Conservation (phyloP, 2,888 invertebrate species). For the Acheta domesticus region DNA sequence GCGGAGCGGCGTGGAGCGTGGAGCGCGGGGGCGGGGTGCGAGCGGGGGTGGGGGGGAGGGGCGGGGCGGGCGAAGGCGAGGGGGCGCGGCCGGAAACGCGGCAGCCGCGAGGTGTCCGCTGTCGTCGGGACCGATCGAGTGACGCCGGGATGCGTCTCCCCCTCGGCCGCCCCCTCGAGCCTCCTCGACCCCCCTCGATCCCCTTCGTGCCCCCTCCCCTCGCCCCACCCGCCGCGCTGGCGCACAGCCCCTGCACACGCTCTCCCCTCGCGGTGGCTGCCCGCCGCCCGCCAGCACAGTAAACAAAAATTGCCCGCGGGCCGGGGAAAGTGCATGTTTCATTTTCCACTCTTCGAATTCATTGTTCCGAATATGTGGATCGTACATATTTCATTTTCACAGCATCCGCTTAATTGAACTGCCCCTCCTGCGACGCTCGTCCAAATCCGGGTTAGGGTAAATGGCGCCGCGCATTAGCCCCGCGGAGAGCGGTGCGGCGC, state of each 20-base stretch:
- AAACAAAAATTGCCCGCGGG: neutral
- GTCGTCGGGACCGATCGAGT: neutral
- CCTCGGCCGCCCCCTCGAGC: neutral
- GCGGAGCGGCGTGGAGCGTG: neutral
- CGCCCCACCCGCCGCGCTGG: neutral
- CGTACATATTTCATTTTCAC: constrained; percentile 18
- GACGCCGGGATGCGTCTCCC: neutral
- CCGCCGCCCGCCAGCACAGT: neutral
- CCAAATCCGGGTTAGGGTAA: constrained; percentile 6
- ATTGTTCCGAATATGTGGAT: constrained; percentile 18
- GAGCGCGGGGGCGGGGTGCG: neutral
- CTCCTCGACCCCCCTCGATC: neutral
- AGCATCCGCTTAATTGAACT: constrained; percentile 9
- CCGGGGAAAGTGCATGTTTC: constrained; percentile 11
- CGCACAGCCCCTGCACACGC: neutral
- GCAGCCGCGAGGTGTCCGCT: neutral
- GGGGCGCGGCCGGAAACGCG: neutral
- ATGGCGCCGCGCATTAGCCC: neutral
- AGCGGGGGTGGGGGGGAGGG: neutral
- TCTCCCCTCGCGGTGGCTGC: neutral
- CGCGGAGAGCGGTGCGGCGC: neutral
- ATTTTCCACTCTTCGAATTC: constrained; percentile 18
- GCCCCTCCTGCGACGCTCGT: neutral
- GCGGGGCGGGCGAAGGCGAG: neutral
- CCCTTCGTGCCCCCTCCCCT: neutral